A percentile compares a stretch with the other conserved stretches of the same genome.
phyloP scores from a whole-genome alignment of 37 sponge, comb jelly and placozoan genomes.

The Tethya wilhelma region DNA sequence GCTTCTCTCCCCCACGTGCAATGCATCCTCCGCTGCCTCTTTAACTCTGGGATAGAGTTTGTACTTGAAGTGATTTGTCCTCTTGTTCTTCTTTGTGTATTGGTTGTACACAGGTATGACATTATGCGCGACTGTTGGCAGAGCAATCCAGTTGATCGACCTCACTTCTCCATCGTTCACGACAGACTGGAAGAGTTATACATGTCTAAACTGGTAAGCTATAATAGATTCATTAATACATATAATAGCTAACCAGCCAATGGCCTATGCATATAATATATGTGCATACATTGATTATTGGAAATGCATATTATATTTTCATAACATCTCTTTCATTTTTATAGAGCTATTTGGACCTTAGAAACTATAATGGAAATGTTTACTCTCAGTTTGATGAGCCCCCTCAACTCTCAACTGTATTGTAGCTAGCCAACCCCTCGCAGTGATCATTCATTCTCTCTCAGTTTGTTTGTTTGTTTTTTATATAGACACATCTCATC shows the following conservation, averaged over 20 bases:
- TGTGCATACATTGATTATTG: not conserved
- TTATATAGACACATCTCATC: no score
- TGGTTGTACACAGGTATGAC: constrained; percentile 36
- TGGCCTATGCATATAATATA: no score
- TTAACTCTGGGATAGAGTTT: not conserved
- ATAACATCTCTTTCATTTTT: not conserved
- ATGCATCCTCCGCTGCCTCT: not conserved
- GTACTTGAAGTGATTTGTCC: not conserved
- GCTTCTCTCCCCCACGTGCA: not conserved
- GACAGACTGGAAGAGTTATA: constrained; percentile 40
- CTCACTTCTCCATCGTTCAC: constrained; percentile 45
- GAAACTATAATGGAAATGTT: constrained; percentile 33
- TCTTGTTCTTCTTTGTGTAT: not conserved
- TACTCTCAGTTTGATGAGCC: constrained; percentile 71
- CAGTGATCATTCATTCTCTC: no score
- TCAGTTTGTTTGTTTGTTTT: no score
- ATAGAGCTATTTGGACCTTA: constrained; percentile 61
- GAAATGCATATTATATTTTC: not conserved
- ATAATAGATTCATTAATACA: not conserved
- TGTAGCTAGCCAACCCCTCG: constrained; percentile 4
- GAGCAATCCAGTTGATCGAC: constrained; percentile 47
- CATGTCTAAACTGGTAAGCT: constrained; percentile 58
- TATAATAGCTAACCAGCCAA: not conserved
- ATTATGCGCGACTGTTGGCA: constrained; percentile 70
- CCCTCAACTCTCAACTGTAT: constrained; percentile 43